Base-by-base conservation (phyloP, 2,113 vertebrate species). In the Odocoileus virginianus region DNA sequence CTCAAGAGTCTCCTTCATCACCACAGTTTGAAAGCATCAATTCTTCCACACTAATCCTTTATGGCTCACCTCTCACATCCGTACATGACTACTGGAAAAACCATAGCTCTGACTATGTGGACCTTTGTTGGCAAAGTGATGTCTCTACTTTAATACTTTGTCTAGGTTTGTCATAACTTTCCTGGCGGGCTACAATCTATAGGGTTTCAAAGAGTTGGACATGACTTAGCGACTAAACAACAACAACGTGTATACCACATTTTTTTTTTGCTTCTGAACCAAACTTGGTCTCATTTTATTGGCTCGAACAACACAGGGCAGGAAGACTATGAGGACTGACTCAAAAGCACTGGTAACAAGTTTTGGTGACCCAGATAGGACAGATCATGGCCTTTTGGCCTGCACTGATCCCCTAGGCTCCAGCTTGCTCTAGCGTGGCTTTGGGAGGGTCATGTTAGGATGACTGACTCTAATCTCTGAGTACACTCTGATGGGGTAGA, bases 111-210 rank as follows among this genome's bases (percentile, higher is more conserved):
- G 67, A 40, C 67, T 40, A 23, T 23, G 12, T 71, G 67, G 67
- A 23, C 67, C n/a, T 71, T 71, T 71, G 5, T 12, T 40, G n/a
- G 19, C n/a, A 71, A 71, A 71, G 67, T 40, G 67, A 40, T 23
- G 0, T 12, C n/a, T 71, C n/a, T 71, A 36, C 9, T 21, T 12
- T 36, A 71, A 71, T 40, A 71, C 67, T 6, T 3, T 40, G n/a
- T 40, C 67, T 71, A 23, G n/a, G 19, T 13, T 71, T 71, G n/a
- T 40, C n/a, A 40, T 11, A 40, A 19, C n/a, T 40, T 71, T 71
- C n/a, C 36, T 71, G n/a, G 67, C 0, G 2, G n/a, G n/a, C n/a
- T 40, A n/a, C n/a, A 40, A 0, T 40, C n/a, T n/a, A 2, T 71
- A n/a, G 67, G 19, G 10, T 40, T n/a, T 5, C n/a, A 71, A 71